Percentiles rank a stretch among this genome's conserved stretches.
These are phyloP conservation scores for Urophycis tenuis DNA, from an alignment of 2,797 vertebrate species.

Conservation along the genomic window DNA sequence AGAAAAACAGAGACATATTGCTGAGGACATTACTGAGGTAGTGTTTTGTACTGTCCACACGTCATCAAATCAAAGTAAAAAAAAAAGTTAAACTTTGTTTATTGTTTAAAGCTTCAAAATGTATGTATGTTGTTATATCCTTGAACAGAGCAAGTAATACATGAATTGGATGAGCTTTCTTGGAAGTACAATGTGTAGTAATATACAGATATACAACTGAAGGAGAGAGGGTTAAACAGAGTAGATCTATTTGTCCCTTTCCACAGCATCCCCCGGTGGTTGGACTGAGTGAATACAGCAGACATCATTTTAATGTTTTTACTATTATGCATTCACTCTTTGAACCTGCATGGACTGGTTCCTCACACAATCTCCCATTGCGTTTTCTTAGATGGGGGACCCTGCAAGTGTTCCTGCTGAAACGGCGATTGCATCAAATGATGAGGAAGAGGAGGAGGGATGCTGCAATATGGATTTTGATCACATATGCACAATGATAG, in stretches of 20 bases:
- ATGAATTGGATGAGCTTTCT: not conserved
- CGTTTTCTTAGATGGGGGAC: slow-evolving; percentile 18
- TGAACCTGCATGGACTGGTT: not conserved
- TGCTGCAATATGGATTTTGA: slow-evolving; percentile 33
- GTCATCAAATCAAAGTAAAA: not conserved
- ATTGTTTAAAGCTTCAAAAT: not conserved
- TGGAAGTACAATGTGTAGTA: not conserved
- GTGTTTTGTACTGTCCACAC: not conserved
- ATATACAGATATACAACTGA: not conserved
- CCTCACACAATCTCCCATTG: not conserved
- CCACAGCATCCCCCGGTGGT: not conserved
- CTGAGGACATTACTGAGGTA: not conserved
- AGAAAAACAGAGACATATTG: slow-evolving; percentile 10
- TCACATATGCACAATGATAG: slow-evolving; percentile 43
- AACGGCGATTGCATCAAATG: too few species aligned
- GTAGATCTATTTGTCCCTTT: not conserved
- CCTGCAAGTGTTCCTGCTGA: not conserved
- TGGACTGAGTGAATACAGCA: not conserved
- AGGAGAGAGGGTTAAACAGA: not conserved
- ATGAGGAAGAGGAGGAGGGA: not conserved
- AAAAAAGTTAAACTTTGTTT: too few species aligned
- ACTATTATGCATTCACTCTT: not conserved
- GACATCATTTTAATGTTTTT: not conserved
- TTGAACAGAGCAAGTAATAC: not conserved
- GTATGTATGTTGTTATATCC: not conserved